phyloP scores from a whole-genome alignment of 1,140 invertebrate species.

The Eulimnadia texana region DNA sequence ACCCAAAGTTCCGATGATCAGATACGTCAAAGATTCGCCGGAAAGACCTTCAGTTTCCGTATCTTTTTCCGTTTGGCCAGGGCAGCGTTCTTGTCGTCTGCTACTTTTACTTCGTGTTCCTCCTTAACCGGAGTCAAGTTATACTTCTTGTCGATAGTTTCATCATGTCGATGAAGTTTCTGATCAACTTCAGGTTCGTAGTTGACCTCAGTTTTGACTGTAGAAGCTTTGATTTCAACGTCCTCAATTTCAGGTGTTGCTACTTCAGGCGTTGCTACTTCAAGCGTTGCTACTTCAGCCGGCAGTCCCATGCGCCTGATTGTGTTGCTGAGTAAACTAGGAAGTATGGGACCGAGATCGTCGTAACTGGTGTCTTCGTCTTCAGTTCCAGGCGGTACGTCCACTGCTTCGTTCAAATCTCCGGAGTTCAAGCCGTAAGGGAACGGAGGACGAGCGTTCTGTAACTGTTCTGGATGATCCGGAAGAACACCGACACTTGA shows the following conservation, averaged over 20 bases:
- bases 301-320: neutral
- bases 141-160: neutral
- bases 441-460: neutral
- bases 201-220: neutral
- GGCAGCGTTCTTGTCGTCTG: neutral
- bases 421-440: neutral
- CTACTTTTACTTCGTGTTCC: neutral
- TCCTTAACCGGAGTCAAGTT: neutral
- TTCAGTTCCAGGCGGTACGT: neutral
- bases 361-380: neutral
- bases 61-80: neutral
- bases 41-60: neutral
- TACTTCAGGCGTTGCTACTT: neutral
- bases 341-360: neutral
- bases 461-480: neutral
- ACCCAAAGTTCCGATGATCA: conserved; percentile 12
- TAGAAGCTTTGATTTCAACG: neutral
- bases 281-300: neutral
- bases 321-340: neutral
- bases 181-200: neutral
- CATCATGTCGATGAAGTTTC: neutral
- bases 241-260: neutral
- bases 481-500: neutral
- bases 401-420: neutral
- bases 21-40: conserved; percentile 1